Conservation (phyloP, 1,140 invertebrate genomes). For the Lethrus apterus region DNA sequence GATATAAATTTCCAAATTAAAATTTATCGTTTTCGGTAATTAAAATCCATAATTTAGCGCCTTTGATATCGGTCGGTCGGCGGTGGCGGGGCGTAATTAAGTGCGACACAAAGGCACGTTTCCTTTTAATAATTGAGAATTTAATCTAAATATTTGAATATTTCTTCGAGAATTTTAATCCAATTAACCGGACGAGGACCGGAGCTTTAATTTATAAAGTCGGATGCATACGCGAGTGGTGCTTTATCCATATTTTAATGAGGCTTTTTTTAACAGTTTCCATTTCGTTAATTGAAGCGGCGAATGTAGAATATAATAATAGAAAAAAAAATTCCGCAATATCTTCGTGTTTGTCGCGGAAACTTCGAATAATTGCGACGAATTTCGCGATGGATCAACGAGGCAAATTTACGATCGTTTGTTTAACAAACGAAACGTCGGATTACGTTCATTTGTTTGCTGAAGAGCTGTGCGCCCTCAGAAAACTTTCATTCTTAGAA, state of each 20-base stretch:
- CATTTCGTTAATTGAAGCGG: constrained; percentile 6
- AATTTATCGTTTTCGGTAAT: constrained; percentile 2
- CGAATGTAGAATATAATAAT: not conserved
- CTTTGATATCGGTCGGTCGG: no score
- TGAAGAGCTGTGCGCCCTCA: no score
- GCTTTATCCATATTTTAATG: constrained; percentile 10
- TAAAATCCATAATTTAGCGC: constrained; percentile 10
- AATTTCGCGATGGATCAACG: not conserved
- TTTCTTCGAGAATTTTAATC: constrained; percentile 13
- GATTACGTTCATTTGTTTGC: constrained; percentile 8
- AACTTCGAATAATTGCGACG: constrained; percentile 10
- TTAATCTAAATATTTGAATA: constrained; percentile 14
- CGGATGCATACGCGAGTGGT: not conserved
- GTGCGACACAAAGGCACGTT: constrained; percentile 8
- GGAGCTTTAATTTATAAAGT: constrained; percentile 11
- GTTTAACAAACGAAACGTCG: constrained; percentile 10
- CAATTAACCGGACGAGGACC: constrained; percentile 5
- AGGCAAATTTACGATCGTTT: constrained; percentile 4
- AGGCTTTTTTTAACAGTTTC: constrained; percentile 2
- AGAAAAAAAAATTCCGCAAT: constrained; percentile 11
- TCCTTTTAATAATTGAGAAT: constrained; percentile 13
- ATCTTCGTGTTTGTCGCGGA: constrained; percentile 7
- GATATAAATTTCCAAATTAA: constrained; percentile 5
- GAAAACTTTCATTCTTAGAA: no score
- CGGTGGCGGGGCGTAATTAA: constrained; percentile 1